phyloP scores from a whole-genome alignment of 2,888 invertebrate genomes.

The Mythimna impura region DNA sequence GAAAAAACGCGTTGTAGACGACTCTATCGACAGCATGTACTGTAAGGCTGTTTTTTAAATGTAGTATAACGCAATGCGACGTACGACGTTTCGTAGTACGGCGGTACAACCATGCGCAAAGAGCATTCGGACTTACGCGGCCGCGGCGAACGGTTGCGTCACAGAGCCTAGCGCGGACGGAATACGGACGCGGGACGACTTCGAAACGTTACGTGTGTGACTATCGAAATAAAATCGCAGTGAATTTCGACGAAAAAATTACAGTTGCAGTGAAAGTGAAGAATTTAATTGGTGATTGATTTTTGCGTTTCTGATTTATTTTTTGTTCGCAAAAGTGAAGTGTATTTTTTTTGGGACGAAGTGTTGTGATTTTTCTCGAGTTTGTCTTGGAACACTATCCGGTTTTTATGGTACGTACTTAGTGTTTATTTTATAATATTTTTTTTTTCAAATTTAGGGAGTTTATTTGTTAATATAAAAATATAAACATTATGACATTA shows the following conservation, averaged over 20 bases:
- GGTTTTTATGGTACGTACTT: conserved; percentile 49
- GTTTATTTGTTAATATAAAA: background rate
- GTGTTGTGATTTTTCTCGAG: conserved; percentile 47
- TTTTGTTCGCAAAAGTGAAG: conserved; percentile 53
- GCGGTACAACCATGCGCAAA: conserved; percentile 85
- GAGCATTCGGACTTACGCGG: conserved; percentile 79
- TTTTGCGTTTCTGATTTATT: conserved; percentile 31
- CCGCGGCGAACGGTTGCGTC: conserved; percentile 57
- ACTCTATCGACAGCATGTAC: conserved; percentile 60
- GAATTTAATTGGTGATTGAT: conserved; percentile 36
- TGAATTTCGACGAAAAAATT: conserved; percentile 39
- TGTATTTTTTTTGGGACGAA: conserved; percentile 48
- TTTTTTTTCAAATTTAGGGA: background rate
- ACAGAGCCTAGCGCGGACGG: conserved; percentile 21
- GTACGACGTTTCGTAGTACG: conserved; percentile 82
- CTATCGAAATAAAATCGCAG: conserved; percentile 35
- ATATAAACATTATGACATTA: background rate
- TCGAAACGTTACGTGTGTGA: conserved; percentile 36
- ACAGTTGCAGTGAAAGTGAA: conserved; percentile 57
- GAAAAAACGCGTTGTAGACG: conserved; percentile 25
- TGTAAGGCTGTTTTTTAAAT: conserved; percentile 77
- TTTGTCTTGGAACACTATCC: conserved; percentile 45
- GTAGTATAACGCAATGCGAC: conserved; percentile 87
- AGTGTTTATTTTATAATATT: background rate
- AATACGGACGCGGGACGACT: conserved; percentile 52